Base-by-base conservation (phyloP, 2,113 vertebrate species). In the Marmota flaviventris region DNA sequence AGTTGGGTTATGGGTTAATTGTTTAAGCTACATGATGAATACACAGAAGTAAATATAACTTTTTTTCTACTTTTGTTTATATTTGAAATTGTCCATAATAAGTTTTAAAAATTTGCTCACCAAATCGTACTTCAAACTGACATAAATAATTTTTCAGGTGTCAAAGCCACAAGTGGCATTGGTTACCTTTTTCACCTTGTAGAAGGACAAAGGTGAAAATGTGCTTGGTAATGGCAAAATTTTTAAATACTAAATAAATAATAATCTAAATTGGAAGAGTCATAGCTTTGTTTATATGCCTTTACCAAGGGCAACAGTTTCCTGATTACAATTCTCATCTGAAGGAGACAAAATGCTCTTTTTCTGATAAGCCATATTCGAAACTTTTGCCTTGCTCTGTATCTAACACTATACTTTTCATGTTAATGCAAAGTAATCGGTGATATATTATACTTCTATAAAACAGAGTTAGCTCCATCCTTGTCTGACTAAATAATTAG, bases 181-280 rank as follows among this genome's bases (percentile, higher is more conserved):
- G 7, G 73, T 94, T 95, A 32, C 27, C 37, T 56, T 87, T 90
- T 83, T 81, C 27, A 56, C 32, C 72, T 37, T n/a, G 11, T 75
- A 25, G 32, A 85, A 87, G n/a, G 48, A 73, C 42, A 67, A 70
- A 83, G 13, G 37, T 17, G 56, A n/a, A 78, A 69, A 58, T 94
- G 69, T 75, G 4, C 22, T 69, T 94, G 48, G 70, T 45, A 88
- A 67, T 76, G 34, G 17, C 45, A 87, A 53, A 63, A 29, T 83
- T 91, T 93, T 92, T 58, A 70, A 17, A 73, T 53, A 77, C 87
- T 70, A n/a, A 93, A 91, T 82, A 76, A 85, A 37, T 73, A 91
- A 65, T 85, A 34, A 70, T 67, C 56, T 37, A 93, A 56, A 73
- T 58, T 81, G 5, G 32, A 78, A 73, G 63, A 95, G 14, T 77